These are phyloP conservation scores for Catharus minimus DNA, from an alignment of 2,113 vertebrate species.

Conservation along the genomic window DNA sequence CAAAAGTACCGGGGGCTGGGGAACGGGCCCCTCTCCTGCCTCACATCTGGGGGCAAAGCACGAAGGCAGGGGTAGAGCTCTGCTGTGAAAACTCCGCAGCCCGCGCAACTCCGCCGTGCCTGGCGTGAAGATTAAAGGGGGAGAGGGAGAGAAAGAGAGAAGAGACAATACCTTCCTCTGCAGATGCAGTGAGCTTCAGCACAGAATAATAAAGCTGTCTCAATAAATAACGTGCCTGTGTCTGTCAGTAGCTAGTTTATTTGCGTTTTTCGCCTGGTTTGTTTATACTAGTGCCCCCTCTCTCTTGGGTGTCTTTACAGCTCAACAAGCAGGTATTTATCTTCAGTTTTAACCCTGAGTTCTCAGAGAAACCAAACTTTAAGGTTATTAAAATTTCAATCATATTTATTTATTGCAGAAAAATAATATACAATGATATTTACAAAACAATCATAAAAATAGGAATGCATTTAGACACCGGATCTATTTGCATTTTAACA, in stretches of 20 bases:
- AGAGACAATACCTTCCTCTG: not conserved
- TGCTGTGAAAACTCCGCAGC: not conserved
- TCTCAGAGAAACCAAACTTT: constrained; percentile 77
- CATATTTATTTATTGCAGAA: constrained; percentile 97
- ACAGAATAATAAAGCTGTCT: constrained; percentile 77
- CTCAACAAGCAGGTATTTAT: constrained; percentile 74
- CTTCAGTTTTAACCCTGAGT: constrained; percentile 47
- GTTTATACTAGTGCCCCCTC: constrained; percentile 72
- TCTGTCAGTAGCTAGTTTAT: constrained; percentile 80
- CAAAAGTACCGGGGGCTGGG: not conserved
- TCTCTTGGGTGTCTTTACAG: constrained; percentile 72
- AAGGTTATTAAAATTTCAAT: constrained; percentile 79
- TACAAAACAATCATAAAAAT: constrained; percentile 97
- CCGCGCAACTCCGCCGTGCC: not conserved
- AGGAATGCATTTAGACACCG: constrained; percentile 94
- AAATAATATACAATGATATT: constrained; percentile 96
- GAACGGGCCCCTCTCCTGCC: not conserved
- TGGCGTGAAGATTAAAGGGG: not conserved
- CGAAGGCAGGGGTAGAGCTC: not conserved
- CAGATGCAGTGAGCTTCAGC: constrained; percentile 28
- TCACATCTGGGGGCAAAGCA: not conserved
- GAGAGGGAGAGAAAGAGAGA: constrained; percentile 7
- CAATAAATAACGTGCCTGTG: constrained; percentile 71
- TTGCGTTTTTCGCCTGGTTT: constrained; percentile 74
- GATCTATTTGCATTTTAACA: constrained; percentile 92